Evolutionary conservation across 1,140 invertebrate species (phyloP).

Genomic region (Drosophila santomea): DNA sequence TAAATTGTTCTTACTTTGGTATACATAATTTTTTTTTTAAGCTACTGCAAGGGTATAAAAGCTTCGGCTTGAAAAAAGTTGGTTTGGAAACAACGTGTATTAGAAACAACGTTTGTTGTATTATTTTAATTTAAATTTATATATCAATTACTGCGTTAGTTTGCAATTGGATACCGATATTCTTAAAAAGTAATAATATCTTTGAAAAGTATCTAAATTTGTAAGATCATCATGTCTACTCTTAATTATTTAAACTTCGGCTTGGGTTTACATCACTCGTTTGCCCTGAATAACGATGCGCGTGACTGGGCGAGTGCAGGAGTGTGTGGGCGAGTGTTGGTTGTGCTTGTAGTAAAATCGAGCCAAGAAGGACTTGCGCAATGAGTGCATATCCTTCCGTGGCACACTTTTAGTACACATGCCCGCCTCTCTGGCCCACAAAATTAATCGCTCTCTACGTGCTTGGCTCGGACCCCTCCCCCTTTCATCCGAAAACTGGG

Average conservation of each 20-base stretch:
- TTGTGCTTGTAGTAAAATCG: conserved; percentile 7
- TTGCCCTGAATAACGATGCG: conserved; percentile 4
- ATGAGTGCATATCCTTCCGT: conserved; percentile 10
- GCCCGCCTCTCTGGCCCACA: background rate
- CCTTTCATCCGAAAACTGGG: conserved; percentile 1
- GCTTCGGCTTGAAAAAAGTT: too few relatives aligned
- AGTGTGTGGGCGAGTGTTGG: background rate
- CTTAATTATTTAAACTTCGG: background rate
- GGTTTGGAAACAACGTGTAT: too few relatives aligned
- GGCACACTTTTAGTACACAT: conserved; percentile 12
- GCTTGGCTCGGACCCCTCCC: background rate
- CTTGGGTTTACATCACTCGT: background rate
- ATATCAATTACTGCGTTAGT: too few relatives aligned
- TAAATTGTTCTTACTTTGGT: too few relatives aligned
- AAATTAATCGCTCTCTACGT: background rate
- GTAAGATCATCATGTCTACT: too few relatives aligned
- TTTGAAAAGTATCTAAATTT: too few relatives aligned
- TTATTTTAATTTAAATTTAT: too few relatives aligned
- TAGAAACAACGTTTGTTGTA: too few relatives aligned
- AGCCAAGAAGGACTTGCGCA: conserved; percentile 10
- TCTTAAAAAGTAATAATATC: too few relatives aligned
- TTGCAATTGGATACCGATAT: too few relatives aligned
- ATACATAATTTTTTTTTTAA: too few relatives aligned
- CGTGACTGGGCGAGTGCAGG: background rate
- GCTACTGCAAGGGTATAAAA: too few relatives aligned